Evolutionary conservation across 92 coral and sea anemone species (phyloP).

Genomic region (Bergia puertoricense): DNA sequence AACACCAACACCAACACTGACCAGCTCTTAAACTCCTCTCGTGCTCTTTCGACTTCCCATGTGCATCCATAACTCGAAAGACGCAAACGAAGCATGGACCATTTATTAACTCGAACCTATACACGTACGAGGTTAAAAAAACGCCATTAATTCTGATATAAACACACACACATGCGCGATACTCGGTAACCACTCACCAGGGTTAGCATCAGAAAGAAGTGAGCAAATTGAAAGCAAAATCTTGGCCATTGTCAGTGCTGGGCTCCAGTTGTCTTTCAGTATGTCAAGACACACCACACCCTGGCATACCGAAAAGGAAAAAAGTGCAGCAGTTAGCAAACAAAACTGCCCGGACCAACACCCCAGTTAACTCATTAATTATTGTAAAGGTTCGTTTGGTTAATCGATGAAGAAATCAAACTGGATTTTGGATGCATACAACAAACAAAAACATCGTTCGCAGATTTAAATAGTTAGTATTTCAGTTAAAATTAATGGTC

Average conservation of each 20-base stretch:
- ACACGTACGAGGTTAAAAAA: not conserved
- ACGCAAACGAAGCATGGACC: no score
- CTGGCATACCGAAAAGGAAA: conserved; percentile 12
- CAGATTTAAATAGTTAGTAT: no score
- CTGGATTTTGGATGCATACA: no score
- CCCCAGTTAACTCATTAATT: not conserved
- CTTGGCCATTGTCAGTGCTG: conserved; percentile 56
- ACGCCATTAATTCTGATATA: not conserved
- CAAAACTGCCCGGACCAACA: not conserved
- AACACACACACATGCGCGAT: not conserved
- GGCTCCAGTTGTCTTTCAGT: conserved; percentile 62
- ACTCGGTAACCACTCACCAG: conserved; percentile 36
- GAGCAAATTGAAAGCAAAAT: conserved; percentile 59
- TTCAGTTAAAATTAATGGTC: no score
- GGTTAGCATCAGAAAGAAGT: conserved; percentile 57
- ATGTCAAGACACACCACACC: conserved; percentile 60
- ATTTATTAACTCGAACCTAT: not conserved
- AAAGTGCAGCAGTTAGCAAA: not conserved
- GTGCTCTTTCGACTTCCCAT: no score
- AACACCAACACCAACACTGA: no score
- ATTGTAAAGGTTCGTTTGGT: no score
- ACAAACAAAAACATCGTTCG: no score
- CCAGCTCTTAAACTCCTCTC: no score
- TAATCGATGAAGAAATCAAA: no score
- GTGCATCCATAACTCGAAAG: no score